Evolutionary conservation across 2,113 vertebrate genomes (phyloP).

Genomic region (human): DNA sequence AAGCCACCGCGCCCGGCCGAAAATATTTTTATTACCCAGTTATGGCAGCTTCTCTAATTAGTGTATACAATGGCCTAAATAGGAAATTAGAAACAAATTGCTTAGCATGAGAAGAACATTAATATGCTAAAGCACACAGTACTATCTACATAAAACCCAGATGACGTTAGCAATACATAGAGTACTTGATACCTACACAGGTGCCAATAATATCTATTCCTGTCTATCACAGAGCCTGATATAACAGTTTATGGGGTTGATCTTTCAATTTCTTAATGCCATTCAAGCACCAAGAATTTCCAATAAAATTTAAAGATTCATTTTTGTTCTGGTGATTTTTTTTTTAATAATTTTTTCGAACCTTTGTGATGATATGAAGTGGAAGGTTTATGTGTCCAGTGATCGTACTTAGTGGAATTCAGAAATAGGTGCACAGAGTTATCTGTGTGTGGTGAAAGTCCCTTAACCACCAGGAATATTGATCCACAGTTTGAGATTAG

Average conservation of each 20-base stretch:
- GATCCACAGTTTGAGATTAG: neutral
- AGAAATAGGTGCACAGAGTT: neutral
- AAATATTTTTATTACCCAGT: neutral
- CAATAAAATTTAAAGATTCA: neutral
- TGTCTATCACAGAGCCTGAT: neutral
- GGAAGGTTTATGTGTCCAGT: neutral
- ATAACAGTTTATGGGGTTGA: neutral
- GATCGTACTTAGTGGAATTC: neutral
- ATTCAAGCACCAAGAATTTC: neutral
- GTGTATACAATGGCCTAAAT: neutral
- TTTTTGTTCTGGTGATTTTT: neutral
- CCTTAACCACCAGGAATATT: neutral
- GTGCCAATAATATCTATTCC: neutral
- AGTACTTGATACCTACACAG: neutral
- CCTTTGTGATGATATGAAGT: neutral
- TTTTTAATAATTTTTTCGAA: neutral
- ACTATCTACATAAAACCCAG: neutral
- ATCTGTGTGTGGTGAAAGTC: neutral
- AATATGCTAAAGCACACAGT: neutral
- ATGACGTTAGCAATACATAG: neutral
- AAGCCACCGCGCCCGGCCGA: neutral
- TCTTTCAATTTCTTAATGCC: neutral
- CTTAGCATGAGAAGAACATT: neutral
- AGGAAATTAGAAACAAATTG: neutral
- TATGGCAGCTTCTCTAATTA: neutral